phyloP scores from a whole-genome alignment of 2,888 invertebrate species.

The Ferdinandea cuprea region DNA sequence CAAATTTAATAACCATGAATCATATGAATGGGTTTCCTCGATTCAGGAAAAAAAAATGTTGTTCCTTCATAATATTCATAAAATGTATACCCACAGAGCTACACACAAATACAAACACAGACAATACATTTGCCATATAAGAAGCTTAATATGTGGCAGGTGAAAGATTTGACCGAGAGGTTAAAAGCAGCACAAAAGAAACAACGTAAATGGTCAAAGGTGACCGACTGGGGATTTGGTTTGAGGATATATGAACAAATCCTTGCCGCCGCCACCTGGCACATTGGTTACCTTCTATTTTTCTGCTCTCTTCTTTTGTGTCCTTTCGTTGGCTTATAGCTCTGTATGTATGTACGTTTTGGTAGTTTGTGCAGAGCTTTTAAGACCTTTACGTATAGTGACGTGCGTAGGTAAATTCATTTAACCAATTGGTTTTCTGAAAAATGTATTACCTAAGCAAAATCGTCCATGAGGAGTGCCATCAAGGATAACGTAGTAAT shows the following conservation, averaged over 20 bases:
- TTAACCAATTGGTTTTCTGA: too few relatives aligned
- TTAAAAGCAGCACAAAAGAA: slow-evolving; percentile 27
- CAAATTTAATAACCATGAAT: slow-evolving; percentile 40
- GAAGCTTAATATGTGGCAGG: slow-evolving; percentile 2
- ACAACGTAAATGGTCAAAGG: slow-evolving; percentile 45
- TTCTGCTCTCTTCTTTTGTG: slow-evolving; percentile 11
- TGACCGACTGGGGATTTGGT: slow-evolving; percentile 34
- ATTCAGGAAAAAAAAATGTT: slow-evolving; percentile 36
- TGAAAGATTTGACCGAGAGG: slow-evolving; percentile 3
- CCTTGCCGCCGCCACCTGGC: slow-evolving; percentile 43
- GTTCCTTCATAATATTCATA: not conserved
- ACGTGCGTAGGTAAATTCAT: too few relatives aligned
- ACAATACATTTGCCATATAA: not conserved
- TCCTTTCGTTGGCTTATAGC: not conserved
- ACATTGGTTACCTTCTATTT: slow-evolving; percentile 25
- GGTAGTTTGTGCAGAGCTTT: not conserved
- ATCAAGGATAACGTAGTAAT: too few relatives aligned
- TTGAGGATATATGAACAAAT: slow-evolving; percentile 35
- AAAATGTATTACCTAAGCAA: too few relatives aligned
- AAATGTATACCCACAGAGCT: not conserved
- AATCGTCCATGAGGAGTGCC: too few relatives aligned
- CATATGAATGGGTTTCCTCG: slow-evolving; percentile 26
- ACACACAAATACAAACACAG: not conserved
- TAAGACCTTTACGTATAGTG: too few relatives aligned
- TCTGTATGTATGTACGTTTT: too few relatives aligned